Evolutionary conservation across 2,113 vertebrate species (phyloP).

Genomic region (Pimephales promelas): DNA sequence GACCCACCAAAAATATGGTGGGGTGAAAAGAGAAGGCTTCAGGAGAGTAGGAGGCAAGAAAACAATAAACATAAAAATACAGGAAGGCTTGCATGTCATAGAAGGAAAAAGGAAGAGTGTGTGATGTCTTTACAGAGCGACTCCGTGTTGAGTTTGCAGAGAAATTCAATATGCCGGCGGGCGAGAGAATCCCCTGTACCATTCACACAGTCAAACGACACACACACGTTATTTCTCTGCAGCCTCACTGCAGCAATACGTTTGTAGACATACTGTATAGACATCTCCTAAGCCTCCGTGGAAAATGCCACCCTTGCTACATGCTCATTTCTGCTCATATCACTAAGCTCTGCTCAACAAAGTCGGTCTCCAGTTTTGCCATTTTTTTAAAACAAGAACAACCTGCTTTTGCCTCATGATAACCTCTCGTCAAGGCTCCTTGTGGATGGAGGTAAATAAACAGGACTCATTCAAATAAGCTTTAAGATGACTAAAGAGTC

Average conservation of each 20-base stretch:
- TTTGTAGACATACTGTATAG: constrained; percentile 43
- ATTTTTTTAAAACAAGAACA: constrained; percentile 55
- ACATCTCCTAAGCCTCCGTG: constrained; percentile 51
- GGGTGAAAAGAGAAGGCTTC: background rate
- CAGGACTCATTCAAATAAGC: constrained; percentile 60
- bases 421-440: constrained; percentile 43
- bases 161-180: constrained; percentile 25
- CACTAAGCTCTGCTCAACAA: constrained; percentile 20
- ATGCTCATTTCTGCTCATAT: constrained; percentile 24
- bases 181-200: constrained; percentile 29
- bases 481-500: constrained; percentile 53
- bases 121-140: constrained; percentile 54
- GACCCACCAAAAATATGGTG: background rate
- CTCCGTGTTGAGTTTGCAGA: constrained; percentile 44
- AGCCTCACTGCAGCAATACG: constrained; percentile 53
- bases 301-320: constrained; percentile 11
- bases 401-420: constrained; percentile 42
- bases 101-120: constrained; percentile 17
- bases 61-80: constrained; percentile 30
- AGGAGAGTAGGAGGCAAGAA: constrained; percentile 47
- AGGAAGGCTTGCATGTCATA: background rate
- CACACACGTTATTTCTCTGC: constrained; percentile 19
- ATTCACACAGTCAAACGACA: constrained; percentile 27
- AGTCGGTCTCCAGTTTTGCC: constrained; percentile 39
- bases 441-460: constrained; percentile 65